phyloP scores from a whole-genome alignment of 2,113 vertebrate genomes.

The Tachysurus fulvidraco region DNA sequence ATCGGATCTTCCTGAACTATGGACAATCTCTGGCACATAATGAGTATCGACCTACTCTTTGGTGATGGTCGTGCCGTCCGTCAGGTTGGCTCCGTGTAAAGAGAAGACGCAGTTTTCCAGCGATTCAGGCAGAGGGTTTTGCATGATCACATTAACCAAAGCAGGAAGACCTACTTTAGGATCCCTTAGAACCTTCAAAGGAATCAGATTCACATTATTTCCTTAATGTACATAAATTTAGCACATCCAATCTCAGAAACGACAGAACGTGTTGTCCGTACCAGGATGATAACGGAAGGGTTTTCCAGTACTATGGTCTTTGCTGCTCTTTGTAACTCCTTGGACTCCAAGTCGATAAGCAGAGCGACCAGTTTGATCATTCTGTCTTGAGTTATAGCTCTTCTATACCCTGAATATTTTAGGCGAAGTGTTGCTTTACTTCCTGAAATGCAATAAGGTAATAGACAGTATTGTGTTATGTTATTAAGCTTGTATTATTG shows the following conservation, averaged over 20 bases:
- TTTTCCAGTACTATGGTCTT: slow-evolving; percentile 82
- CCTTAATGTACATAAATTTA: not conserved
- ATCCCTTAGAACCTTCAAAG: slow-evolving; percentile 78
- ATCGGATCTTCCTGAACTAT: not conserved
- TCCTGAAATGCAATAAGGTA: slow-evolving; percentile 65
- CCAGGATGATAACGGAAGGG: slow-evolving; percentile 81
- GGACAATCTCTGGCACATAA: not conserved
- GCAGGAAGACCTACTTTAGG: slow-evolving; percentile 74
- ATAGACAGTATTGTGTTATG: not conserved
- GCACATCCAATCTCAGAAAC: not conserved
- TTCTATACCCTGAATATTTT: slow-evolving; percentile 74
- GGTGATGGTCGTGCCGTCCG: slow-evolving; percentile 57
- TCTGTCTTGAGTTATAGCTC: slow-evolving; percentile 78
- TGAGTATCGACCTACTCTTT: slow-evolving; percentile 70
- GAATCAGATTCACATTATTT: not conserved
- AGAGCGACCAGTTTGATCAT: slow-evolving; percentile 83
- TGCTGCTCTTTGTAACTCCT: slow-evolving; percentile 62
- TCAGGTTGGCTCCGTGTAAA: slow-evolving; percentile 78
- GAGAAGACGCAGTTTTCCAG: slow-evolving; percentile 78
- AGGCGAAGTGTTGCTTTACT: slow-evolving; percentile 70
- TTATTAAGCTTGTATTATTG: not conserved
- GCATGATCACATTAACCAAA: slow-evolving; percentile 74
- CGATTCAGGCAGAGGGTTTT: slow-evolving; percentile 74
- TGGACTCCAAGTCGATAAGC: slow-evolving; percentile 64
- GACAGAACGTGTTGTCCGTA: slow-evolving; percentile 53